Conservation (phyloP, 2,113 vertebrate species). For the Vulpes lagopus region DNA sequence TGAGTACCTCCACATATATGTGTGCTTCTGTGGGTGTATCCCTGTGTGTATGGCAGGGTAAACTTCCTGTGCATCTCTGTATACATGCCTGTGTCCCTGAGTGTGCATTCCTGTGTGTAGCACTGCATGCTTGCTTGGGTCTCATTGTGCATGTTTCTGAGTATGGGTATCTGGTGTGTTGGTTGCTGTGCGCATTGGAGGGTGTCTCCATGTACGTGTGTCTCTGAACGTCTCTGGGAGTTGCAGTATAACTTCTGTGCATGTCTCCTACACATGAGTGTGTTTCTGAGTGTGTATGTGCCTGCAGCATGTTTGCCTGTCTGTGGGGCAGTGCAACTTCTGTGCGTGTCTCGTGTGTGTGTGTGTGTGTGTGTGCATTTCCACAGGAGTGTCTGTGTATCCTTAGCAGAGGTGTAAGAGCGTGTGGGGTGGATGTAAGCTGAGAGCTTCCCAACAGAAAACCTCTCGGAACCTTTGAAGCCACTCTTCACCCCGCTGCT, state of each 20-base stretch:
- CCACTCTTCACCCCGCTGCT: neutral
- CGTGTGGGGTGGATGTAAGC: rapidly evolving
- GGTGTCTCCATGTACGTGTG: neutral
- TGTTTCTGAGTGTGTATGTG: neutral
- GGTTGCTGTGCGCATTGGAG: neutral
- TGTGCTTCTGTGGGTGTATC: neutral
- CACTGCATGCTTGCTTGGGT: neutral
- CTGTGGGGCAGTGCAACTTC: neutral
- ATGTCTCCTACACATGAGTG: neutral
- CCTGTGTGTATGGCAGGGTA: neutral
- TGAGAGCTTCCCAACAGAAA: neutral
- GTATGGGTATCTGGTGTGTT: neutral
- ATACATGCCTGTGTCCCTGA: neutral
- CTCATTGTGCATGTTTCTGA: neutral
- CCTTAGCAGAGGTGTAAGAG: rapidly evolving
- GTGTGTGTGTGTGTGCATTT: neutral
- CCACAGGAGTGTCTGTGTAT: neutral
- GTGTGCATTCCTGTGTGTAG: neutral
- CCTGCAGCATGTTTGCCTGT: neutral
- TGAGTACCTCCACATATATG: neutral
- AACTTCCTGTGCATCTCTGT: neutral
- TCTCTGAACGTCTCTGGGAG: neutral
- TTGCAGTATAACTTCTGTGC: neutral
- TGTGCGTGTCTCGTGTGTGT: rapidly evolving
- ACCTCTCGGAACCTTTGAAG: rapidly evolving